Evolutionary conservation across 2,113 vertebrate species (phyloP), one percentile per base, ranked within the genome.

Genomic region (Podiceps cristatus): DNA sequence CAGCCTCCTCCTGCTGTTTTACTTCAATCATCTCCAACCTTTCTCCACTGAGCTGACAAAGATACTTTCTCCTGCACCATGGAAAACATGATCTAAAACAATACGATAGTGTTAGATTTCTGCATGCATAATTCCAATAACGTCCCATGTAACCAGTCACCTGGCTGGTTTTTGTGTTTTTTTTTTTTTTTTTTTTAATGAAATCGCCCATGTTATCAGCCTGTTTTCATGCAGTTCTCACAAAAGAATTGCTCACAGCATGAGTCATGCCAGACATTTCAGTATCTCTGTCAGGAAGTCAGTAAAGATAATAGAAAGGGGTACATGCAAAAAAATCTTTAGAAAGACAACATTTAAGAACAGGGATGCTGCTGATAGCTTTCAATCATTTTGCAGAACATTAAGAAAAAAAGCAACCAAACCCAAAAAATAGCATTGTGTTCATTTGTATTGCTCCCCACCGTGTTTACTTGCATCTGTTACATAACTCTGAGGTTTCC

Each of bases 11-110:
- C 96, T 18, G 94, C 94, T 96, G 93, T 73, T 95, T 91, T 83
- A 88, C 91, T 97, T 97, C 96, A 96, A 77, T 96, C 97, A 83
- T 95, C 95, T 86, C 94, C 96, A 93, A 80, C 89, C 93, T 95
- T 97, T 88, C 81, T 95, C 80, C 87, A 77, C 84, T 67, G 93
- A 95, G 55, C 74, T 95, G 87, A 82, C 81, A 96, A 94, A 96
- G 84, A 64, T 88, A 73, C 81, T 90, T 96, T 95, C 87, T 91
- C 50, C 81, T 31, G 66, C 3, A 1, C 77, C 31, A 1, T 1
- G 23, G 81, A 93, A 74, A 97, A 85, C 78, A 69, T 29, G 77
- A 90, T 86, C 96, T 95, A 90, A 95, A 85, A 3, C 47, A 66
- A 86, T 73, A 73, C 35, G 93, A 93, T 52, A 56, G 56, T 13